Evolutionary conservation across 2,797 vertebrate genomes (phyloP).

Genomic region (Orestias chungarensis): DNA sequence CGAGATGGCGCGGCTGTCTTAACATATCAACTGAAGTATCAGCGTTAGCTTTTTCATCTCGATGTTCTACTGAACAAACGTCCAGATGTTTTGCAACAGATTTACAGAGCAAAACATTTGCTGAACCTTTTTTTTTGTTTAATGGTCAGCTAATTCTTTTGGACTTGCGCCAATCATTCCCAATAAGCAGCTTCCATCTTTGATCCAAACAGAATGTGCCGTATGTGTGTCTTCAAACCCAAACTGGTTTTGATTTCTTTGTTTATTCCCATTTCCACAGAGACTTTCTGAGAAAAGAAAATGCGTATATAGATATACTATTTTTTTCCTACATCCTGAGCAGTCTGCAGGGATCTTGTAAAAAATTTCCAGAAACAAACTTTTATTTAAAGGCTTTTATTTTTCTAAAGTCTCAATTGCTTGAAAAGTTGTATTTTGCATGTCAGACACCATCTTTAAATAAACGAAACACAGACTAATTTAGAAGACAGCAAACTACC

Average conservation of each 20-base stretch:
- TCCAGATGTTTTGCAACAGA: not conserved
- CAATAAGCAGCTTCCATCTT: not conserved
- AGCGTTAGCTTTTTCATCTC: not conserved
- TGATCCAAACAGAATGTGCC: not conserved
- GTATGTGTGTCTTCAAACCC: not conserved
- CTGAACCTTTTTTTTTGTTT: not conserved
- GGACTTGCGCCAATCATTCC: too few species aligned
- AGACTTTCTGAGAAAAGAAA: not conserved
- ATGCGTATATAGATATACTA: not conserved
- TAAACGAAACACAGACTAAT: not conserved
- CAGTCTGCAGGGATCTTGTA: not conserved
- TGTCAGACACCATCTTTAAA: too few species aligned
- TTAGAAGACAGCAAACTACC: not conserved
- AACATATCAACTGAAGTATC: constrained; percentile 14
- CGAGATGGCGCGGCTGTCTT: not conserved
- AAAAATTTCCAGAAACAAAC: not conserved
- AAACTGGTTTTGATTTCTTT: not conserved
- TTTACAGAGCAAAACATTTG: not conserved
- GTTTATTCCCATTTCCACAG: too few species aligned
- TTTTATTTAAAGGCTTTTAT: too few species aligned
- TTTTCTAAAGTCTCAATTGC: too few species aligned
- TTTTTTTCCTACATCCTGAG: not conserved
- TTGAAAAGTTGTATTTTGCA: not conserved
- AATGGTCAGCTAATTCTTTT: too few species aligned
- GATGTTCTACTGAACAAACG: not conserved